Conservation (phyloP, 2,888 invertebrate genomes). For the Drosophila mulleri region DNA sequence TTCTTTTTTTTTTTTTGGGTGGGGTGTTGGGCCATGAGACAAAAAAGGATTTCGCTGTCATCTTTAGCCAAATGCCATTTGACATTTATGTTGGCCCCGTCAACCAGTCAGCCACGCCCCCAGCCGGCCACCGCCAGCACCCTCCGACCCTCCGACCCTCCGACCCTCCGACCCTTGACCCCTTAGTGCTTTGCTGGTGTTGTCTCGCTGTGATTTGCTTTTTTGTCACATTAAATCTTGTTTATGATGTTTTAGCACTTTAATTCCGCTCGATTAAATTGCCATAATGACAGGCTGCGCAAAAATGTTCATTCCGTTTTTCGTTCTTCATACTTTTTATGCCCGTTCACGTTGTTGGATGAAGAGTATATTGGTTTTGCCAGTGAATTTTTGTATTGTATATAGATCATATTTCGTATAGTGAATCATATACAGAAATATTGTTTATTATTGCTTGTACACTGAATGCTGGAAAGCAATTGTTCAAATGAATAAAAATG, state of each 20-base stretch:
- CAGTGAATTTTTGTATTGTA: background rate
- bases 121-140: background rate
- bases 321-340: slow-evolving; percentile 4
- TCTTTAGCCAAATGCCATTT: slow-evolving; percentile 71
- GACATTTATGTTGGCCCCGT: slow-evolving; percentile 63
- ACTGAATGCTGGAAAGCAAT: too few species aligned
- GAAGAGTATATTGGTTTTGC: background rate
- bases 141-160: slow-evolving; percentile 1
- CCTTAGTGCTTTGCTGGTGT: background rate
- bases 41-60: slow-evolving; percentile 56
- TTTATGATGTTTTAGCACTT: slow-evolving; percentile 78
- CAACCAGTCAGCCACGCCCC: slow-evolving; percentile 8
- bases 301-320: slow-evolving; percentile 45
- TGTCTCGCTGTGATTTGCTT: slow-evolving; percentile 69
- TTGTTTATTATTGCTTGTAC: too few species aligned
- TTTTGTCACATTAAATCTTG: slow-evolving; percentile 78
- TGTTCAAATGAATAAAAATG: too few species aligned
- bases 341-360: background rate
- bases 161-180: slow-evolving; percentile 2
- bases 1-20: background rate
- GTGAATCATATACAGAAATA: too few species aligned
- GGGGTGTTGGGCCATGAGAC: background rate
- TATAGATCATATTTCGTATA: too few species aligned
- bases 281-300: slow-evolving; percentile 66
- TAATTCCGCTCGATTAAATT: slow-evolving; percentile 81